Conservation (phyloP, 2,797 vertebrate genomes). For the Typhlichthys subterraneus region DNA sequence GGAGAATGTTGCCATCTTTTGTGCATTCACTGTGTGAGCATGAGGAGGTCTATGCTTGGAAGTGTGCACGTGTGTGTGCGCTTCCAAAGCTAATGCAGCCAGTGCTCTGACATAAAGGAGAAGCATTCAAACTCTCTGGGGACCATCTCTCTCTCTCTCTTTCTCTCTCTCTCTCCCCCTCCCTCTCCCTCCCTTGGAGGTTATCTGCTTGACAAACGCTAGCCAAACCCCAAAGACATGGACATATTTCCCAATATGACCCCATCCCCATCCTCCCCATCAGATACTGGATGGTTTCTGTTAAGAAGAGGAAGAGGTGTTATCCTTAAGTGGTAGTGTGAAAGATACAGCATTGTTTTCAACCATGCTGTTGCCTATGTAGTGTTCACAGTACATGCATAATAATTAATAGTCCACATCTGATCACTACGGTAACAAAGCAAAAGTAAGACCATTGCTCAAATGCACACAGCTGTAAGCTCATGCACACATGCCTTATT, state of each 20-base stretch:
- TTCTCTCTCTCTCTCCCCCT: constrained; percentile 1
- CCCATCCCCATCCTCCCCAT: not conserved
- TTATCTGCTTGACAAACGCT: constrained; percentile 46
- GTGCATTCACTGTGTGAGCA: not conserved
- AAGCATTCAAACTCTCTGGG: constrained; percentile 39
- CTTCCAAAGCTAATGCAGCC: constrained; percentile 47
- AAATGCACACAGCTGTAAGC: no score
- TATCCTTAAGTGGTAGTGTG: not conserved
- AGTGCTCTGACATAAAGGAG: constrained; percentile 40
- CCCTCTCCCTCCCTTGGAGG: constrained; percentile 44
- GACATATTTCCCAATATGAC: constrained; percentile 35
- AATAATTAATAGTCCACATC: no score
- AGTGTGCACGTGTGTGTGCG: not conserved
- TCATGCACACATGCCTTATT: no score
- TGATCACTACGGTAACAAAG: no score
- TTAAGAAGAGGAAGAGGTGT: constrained; percentile 8
- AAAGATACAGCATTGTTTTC: no score
- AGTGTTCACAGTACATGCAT: no score
- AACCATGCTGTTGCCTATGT: no score
- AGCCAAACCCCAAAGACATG: constrained; percentile 33
- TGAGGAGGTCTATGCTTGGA: constrained; percentile 4
- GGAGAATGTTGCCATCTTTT: not conserved
- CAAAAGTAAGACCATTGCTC: no score
- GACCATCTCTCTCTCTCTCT: constrained; percentile 18
- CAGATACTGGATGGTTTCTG: constrained; percentile 22